These are phyloP conservation scores for Eledona agricola DNA, from an alignment of 2,888 invertebrate genomes.

Conservation along the genomic window DNA sequence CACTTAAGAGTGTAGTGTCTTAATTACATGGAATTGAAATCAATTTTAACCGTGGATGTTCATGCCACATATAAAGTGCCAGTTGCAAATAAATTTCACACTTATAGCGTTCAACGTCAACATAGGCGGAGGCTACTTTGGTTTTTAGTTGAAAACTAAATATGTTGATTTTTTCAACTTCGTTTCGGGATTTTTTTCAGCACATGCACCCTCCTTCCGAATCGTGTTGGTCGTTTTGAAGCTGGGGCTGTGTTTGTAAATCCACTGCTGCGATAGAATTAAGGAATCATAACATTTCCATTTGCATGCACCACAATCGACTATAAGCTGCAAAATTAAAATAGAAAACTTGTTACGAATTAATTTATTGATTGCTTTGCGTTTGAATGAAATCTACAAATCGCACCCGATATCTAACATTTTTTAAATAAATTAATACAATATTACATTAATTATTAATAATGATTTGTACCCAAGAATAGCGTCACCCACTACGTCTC, in stretches of 20 bases:
- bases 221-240: constrained; percentile 81
- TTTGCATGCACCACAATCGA: constrained; percentile 15
- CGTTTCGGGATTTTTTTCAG: constrained; percentile 64
- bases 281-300: constrained; percentile 29
- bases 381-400: constrained; percentile 4
- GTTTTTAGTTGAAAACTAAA: constrained; percentile 44
- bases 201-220: constrained; percentile 86
- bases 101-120: constrained; percentile 57
- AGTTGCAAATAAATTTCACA: constrained; percentile 53
- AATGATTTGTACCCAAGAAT: constrained; percentile 21
- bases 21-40: constrained; percentile 38
- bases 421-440: constrained; percentile 24
- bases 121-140: constrained; percentile 57
- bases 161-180: constrained; percentile 44
- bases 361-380: constrained; percentile 23
- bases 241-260: constrained; percentile 81
- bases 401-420: constrained; percentile 2
- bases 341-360: constrained; percentile 15
- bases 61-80: constrained; percentile 40
- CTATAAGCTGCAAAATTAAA: constrained; percentile 8
- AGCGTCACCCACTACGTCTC: too few relatives aligned
- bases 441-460: constrained; percentile 13
- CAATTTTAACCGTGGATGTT: constrained; percentile 39
- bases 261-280: constrained; percentile 74
- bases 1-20: constrained; percentile 26